Evolutionary conservation across 2,888 invertebrate species (phyloP).

Genomic region (Harpagoxenus sublaevis): DNA sequence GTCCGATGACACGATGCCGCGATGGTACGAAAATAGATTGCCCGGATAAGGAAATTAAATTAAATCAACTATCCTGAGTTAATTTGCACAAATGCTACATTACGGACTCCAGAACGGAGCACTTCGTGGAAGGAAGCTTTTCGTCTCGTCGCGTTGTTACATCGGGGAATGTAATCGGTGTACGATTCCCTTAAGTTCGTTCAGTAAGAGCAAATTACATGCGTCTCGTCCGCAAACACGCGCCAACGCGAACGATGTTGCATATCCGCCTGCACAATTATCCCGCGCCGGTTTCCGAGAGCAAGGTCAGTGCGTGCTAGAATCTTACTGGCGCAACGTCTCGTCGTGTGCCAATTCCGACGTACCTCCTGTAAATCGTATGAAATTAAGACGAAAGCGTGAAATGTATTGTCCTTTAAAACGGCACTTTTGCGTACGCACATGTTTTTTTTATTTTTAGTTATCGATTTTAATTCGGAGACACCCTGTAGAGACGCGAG

Average conservation of each 20-base stretch:
- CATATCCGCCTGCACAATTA: constrained; percentile 44
- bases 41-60: constrained; percentile 5
- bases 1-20: not conserved
- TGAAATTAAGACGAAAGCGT: not conserved
- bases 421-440: not conserved
- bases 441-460: not conserved
- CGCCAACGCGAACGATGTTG: constrained; percentile 39
- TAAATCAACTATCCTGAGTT: constrained; percentile 4
- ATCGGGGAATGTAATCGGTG: not conserved
- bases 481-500: not conserved
- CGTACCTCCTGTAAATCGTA: not conserved
- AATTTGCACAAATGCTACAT: not conserved
- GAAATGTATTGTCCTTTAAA: not conserved
- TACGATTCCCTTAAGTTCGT: constrained; percentile 16
- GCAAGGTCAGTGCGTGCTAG: constrained; percentile 50
- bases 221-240: constrained; percentile 17
- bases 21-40: constrained; percentile 27
- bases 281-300: constrained; percentile 49
- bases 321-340: constrained; percentile 36
- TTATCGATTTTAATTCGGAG: not conserved
- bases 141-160: not conserved
- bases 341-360: constrained; percentile 42
- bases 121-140: not conserved
- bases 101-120: not conserved
- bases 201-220: constrained; percentile 22